phyloP scores from a whole-genome alignment of 2,113 vertebrate species.

The Acrocephalus arundinaceus region DNA sequence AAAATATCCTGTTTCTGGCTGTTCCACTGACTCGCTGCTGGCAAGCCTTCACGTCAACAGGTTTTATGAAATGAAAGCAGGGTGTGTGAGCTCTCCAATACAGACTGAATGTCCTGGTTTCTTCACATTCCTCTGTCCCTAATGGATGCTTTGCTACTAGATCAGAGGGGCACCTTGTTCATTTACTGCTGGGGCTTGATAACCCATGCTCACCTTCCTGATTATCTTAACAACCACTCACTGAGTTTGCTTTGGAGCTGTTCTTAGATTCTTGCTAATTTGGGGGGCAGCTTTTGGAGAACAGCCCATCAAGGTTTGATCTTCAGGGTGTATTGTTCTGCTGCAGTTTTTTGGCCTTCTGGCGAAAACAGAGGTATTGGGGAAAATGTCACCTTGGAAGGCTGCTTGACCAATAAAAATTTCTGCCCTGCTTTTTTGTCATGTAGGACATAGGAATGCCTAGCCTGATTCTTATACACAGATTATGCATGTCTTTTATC shows the following conservation, averaged over 20 bases:
- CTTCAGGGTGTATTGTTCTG: not conserved
- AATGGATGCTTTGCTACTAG: not conserved
- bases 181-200: not conserved
- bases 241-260: not conserved
- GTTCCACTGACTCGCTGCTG: not conserved
- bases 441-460: not conserved
- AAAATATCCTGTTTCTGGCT: not conserved
- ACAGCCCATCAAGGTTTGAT: not conserved
- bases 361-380: not conserved
- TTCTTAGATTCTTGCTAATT: not conserved
- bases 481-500: not conserved
- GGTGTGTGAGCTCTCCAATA: not conserved
- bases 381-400: rapidly evolving
- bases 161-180: not conserved
- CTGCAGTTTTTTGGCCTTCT: not conserved
- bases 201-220: not conserved
- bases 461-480: not conserved
- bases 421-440: not conserved
- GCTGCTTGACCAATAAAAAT: not conserved
- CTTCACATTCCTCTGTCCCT: not conserved
- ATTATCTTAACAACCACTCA: not conserved
- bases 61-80: not conserved
- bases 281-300: not conserved
- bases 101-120: not conserved
- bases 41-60: not conserved